Conservation (phyloP, 2,888 invertebrate species). For the Epsilonema sp. region DNA sequence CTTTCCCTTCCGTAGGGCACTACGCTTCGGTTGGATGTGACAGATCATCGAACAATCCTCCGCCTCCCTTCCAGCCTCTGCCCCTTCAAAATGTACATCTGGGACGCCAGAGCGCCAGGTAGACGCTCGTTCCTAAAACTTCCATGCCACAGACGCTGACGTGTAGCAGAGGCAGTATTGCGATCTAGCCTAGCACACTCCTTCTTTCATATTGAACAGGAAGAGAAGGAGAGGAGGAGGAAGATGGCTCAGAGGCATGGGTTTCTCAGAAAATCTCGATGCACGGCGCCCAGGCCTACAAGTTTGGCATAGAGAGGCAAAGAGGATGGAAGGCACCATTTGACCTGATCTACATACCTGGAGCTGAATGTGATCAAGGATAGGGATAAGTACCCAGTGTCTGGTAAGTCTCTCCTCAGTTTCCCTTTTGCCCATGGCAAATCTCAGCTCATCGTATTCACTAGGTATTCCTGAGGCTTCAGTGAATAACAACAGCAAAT, state of each 20-base stretch:
- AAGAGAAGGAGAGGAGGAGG: too few species aligned
- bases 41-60: constrained; percentile 83
- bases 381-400: constrained; percentile 5
- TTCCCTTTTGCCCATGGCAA: neutral
- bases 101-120: neutral
- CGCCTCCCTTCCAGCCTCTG: constrained; percentile 78
- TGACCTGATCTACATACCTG: neutral
- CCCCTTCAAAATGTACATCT: constrained; percentile 71
- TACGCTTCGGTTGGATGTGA: constrained; percentile 52
- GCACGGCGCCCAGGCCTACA: too few species aligned
- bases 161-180: too few species aligned
- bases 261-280: too few species aligned
- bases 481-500: neutral
- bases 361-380: neutral
- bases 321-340: neutral
- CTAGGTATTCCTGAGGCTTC: neutral
- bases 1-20: constrained; percentile 1
- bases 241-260: too few species aligned
- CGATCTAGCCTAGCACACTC: too few species aligned
- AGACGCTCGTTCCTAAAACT: neutral
- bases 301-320: neutral
- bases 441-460: neutral
- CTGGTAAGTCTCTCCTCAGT: neutral
- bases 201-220: too few species aligned
- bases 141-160: neutral